Evolutionary conservation across 92 coral and sea anemone species (phyloP).

Genomic region (Diadumene lineata): DNA sequence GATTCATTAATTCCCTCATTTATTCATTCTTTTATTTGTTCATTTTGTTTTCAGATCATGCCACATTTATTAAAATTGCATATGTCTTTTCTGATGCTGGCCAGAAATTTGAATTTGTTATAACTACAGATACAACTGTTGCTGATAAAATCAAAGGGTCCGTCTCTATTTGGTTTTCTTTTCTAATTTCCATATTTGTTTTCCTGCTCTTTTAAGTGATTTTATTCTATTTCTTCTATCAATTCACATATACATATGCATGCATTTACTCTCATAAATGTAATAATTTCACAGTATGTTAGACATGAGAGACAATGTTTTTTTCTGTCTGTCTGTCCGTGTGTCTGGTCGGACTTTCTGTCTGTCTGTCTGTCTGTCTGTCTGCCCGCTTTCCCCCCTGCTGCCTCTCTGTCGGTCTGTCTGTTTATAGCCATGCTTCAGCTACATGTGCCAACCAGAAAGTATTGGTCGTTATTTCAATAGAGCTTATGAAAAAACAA

Average conservation of each 20-base stretch:
- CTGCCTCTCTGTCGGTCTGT: neutral
- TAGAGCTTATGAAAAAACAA: no score
- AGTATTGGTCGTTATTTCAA: no score
- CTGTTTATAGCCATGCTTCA: neutral
- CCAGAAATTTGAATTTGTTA: conserved; percentile 47
- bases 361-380: conserved; percentile 11
- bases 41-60: conserved; percentile 50
- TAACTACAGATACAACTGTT: conserved; percentile 61
- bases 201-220: neutral
- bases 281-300: neutral
- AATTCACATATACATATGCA: no score
- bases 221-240: no score
- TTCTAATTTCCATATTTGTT: neutral
- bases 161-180: neutral
- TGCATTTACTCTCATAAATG: no score
- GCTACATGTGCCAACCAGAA: no score
- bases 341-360: neutral
- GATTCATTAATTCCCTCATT: neutral
- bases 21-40: neutral
- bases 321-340: neutral
- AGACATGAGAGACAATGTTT: neutral
- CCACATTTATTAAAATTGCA: conserved; percentile 66
- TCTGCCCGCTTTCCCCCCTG: neutral
- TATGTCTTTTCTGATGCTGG: conserved; percentile 42
- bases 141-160: conserved; percentile 32